Percentiles rank a stretch among this genome's conserved stretches.
Conservation (phyloP, 2,113 vertebrate genomes). For the Entelurus aequoreus region DNA sequence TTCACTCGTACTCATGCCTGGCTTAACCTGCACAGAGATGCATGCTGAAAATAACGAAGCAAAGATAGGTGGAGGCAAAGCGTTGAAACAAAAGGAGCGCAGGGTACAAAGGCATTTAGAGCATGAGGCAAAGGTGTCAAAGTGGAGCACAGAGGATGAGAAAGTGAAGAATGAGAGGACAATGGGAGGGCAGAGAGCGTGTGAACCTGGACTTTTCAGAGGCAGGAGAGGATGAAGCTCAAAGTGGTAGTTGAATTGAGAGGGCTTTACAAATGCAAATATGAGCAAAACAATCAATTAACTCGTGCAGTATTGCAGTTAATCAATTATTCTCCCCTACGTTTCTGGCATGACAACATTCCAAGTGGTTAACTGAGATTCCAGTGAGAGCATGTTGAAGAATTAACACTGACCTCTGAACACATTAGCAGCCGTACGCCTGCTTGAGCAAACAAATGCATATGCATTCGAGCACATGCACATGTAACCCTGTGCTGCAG, state of each 20-base stretch:
- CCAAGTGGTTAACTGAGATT: conserved; percentile 42
- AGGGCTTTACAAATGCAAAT: conserved; percentile 47
- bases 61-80: conserved; percentile 28
- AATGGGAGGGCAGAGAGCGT: conserved; percentile 36
- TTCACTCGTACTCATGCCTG: conserved; percentile 56
- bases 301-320: conserved; percentile 37
- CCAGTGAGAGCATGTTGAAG: conserved; percentile 22
- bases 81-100: conserved; percentile 33
- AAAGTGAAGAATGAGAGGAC: conserved; percentile 12
- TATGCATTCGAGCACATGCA: conserved; percentile 27
- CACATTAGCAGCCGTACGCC: conserved; percentile 17
- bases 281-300: conserved; percentile 57
- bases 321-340: conserved; percentile 44
- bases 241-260: conserved; percentile 49
- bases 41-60: conserved; percentile 27
- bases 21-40: conserved; percentile 53
- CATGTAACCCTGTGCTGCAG: conserved; percentile 24
- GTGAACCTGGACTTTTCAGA: conserved; percentile 52
- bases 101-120: conserved; percentile 35
- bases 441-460: conserved; percentile 28
- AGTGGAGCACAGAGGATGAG: conserved; percentile 23
- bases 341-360: conserved; percentile 26
- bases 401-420: conserved; percentile 47
- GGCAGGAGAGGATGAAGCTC: conserved; percentile 26
- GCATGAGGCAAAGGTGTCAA: conserved; percentile 22